Conservation (phyloP, 2,113 vertebrate genomes). For the Strix aluco region DNA sequence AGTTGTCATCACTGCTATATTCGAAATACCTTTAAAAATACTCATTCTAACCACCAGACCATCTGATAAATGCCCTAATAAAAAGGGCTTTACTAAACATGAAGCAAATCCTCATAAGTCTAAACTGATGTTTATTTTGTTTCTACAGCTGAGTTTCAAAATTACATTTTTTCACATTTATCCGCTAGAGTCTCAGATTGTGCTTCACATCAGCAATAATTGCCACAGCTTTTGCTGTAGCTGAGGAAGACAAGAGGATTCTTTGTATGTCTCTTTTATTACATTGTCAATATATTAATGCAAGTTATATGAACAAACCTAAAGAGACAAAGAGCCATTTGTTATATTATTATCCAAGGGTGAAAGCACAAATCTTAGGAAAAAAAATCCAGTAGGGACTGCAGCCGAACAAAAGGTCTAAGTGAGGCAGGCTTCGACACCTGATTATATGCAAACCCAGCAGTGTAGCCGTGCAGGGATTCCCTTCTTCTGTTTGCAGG, state of each 20-base stretch:
- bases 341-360: slow-evolving; percentile 4
- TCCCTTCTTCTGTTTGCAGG: slow-evolving; percentile 44
- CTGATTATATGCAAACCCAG: slow-evolving; percentile 28
- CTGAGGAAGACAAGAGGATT: slow-evolving; percentile 15
- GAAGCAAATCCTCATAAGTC: background rate
- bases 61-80: background rate
- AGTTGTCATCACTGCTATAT: background rate
- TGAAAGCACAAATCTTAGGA: background rate
- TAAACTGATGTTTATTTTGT: background rate
- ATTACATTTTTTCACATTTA: slow-evolving; percentile 28
- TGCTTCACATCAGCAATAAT: background rate
- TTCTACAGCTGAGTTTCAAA: background rate
- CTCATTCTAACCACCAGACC: background rate
- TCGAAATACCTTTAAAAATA: background rate
- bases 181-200: background rate
- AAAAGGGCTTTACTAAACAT: background rate
- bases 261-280: slow-evolving; percentile 48
- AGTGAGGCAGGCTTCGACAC: background rate
- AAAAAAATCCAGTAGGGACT: background rate
- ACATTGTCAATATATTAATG: slow-evolving; percentile 39
- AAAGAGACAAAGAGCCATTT: slow-evolving; percentile 51
- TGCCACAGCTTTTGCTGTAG: background rate
- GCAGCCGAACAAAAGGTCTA: slow-evolving; percentile 17
- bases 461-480: background rate
- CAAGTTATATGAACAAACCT: slow-evolving; percentile 40